Conservation (phyloP, 1,140 invertebrate genomes). For the Drosophila arizonae region DNA sequence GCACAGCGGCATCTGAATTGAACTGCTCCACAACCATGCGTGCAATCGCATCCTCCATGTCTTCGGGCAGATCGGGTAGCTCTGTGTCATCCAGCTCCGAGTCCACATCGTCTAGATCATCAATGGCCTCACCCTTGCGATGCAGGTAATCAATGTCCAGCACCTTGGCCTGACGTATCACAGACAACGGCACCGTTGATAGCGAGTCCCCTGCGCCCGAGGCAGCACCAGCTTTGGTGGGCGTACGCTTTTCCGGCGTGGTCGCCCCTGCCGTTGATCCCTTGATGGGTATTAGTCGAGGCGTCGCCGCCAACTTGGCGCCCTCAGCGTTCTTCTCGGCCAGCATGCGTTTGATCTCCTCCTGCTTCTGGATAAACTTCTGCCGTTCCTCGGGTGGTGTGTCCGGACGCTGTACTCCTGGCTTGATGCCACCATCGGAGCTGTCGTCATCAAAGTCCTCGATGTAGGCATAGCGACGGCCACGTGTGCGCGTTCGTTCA, state of each 20-base stretch:
- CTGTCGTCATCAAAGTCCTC: slow-evolving; percentile 83
- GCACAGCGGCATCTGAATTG: slow-evolving; percentile 84
- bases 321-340: slow-evolving; percentile 82
- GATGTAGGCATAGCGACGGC: slow-evolving; percentile 88
- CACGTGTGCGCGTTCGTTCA: slow-evolving; percentile 86
- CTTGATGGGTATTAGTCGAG: slow-evolving; percentile 75
- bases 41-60: slow-evolving; percentile 85
- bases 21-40: slow-evolving; percentile 86
- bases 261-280: slow-evolving; percentile 15
- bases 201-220: slow-evolving; percentile 57
- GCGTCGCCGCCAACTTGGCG: slow-evolving; percentile 77
- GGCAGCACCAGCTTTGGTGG: slow-evolving; percentile 42
- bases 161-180: slow-evolving; percentile 82
- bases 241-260: slow-evolving; percentile 57
- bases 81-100: slow-evolving; percentile 75
- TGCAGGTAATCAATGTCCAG: slow-evolving; percentile 81
- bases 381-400: slow-evolving; percentile 82
- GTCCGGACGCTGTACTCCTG: slow-evolving; percentile 77
- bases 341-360: slow-evolving; percentile 82
- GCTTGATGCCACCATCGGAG: slow-evolving; percentile 85
- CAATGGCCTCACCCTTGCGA: slow-evolving; percentile 76
- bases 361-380: slow-evolving; percentile 81
- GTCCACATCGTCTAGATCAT: slow-evolving; percentile 67
- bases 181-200: slow-evolving; percentile 76
- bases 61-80: slow-evolving; percentile 79